Evolutionary conservation across 92 coral and sea anemone genomes (phyloP), one percentile per base, ranked within the genome.

Genomic region (Epizoanthus stellaris): DNA sequence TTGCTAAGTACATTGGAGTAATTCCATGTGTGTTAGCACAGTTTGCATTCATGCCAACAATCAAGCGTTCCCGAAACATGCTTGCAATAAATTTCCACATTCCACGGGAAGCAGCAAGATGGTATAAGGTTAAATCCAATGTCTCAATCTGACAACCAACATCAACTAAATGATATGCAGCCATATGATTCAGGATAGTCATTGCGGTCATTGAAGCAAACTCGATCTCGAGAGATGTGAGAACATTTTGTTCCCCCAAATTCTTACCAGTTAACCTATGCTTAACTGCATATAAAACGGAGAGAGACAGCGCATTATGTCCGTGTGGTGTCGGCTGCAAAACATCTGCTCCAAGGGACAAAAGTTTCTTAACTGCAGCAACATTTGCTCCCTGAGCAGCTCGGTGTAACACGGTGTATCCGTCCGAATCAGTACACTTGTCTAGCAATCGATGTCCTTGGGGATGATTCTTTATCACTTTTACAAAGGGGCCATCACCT

Each of bases 51-150:
- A 94, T 45, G 4, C 84, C 84, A 61, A 80, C 80, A 16, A 45
- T 63, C 7, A 68, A 47, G 23, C 73, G 39, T 71, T 86, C 76
- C 3, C 73, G 58, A 17, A 92, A 60, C 25, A 92, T 70, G 59
- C 47, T 82, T 49, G 6, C 57, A 13, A 92, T 66, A 53, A 92
- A 88, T 40, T 56, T 66, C 17, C 84, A 79, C 67, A 92, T 83
- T 56, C 98, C 98, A 4, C 94, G 88, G 38, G 93, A 82, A 14
- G 92, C 95, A 49, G 98, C 98, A 15, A 92, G 75, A 70, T 92
- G 95, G 73, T 92, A 92, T 0, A 92, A 54, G 6, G 92, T 89
- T 15, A 92, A 63, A 25, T 89, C 80, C 3, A 71, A 21, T 3
- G 76, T 80, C 43, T 89, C 77, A 42, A 47, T 53, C 12, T 74